Base-by-base conservation (phyloP, 1,140 invertebrate species). In the Harlomillsia oculata region DNA sequence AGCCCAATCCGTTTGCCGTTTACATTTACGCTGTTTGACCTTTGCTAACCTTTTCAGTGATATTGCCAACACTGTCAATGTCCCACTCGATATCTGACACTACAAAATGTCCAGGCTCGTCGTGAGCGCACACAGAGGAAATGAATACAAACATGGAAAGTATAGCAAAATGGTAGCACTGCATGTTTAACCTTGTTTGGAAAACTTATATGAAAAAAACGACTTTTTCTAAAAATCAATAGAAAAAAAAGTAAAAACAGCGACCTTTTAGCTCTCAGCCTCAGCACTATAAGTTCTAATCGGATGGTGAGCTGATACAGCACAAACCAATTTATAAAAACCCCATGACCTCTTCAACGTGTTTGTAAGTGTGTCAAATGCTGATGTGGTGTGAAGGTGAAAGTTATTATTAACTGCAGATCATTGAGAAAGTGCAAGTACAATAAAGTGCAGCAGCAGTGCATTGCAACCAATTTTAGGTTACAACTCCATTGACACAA, bases 11-110 rank as follows among this genome's bases (percentile, higher is more conserved):
- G 21, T 36, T 52, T 23, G 14, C 3, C 16, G 9, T 14, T 18
- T 36, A 36, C 32, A 50, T 50, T 18, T 1, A 11, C 16, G 20
- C 13, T 29, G 5, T 3, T 16, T 18, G 20, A 41, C 25, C 32
- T 34, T 51, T 34, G 29, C 29, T 5, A 13, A 39, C 44, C 44
- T 16, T 23, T 18, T 37, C 34, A 29, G 30, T 2, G n/a, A 48
- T 48, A 4, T 1, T 26, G 14, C 14, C 1, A 16, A 23, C 21
- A 16, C 48, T 9, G 25, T 55, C 53, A 21, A 55, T 55, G 32
- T 55, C 53, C 53, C 53, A 55, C 46, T 37, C 45, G 21, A 48
- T 48, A 1, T 30, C 29, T 13, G 16, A 11, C 18, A 14, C 14
- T 1, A 20, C 14, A 13, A 21, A 20, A 21, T 23, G 3, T 2